Base-by-base conservation (phyloP, 1,140 invertebrate genomes). In the Brachionus sp. region DNA sequence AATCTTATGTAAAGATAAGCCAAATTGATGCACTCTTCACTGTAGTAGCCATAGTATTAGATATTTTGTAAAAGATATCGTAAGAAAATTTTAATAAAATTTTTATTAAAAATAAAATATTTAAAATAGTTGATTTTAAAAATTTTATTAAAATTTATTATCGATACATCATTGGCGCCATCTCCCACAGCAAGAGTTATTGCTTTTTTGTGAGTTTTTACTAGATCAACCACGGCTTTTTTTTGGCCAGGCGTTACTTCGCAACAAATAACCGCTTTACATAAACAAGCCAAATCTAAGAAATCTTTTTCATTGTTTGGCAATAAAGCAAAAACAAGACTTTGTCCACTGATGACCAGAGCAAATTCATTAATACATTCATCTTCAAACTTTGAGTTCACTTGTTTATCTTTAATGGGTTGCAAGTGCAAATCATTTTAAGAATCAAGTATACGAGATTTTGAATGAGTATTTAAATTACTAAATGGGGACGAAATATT, bases 91-190 rank as follows among this genome's bases (percentile, higher is more conserved):
- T n/a, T n/a, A n/a, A n/a, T n/a, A n/a, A n/a, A n/a, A n/a, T n/a
- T n/a, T n/a, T n/a, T n/a, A n/a, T n/a, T n/a, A n/a, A n/a, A n/a
- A n/a, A n/a, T n/a, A n/a, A n/a, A n/a, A n/a, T n/a, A n/a, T n/a
- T n/a, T n/a, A n/a, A n/a, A n/a, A n/a, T n/a, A n/a, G n/a, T n/a
- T n/a, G n/a, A n/a, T n/a, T n/a, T n/a, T n/a, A n/a, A n/a, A n/a
- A n/a, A n/a, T n/a, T n/a, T n/a, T n/a, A n/a, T n/a, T n/a, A n/a
- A n/a, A n/a, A n/a, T 84, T 77, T 12, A 84, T 84, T 97, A 99
- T 99, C 42, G 95, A 98, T 29, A 99, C 97, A 90, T 99, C 98
- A 89, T 99, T 99, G 78, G 97, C 98, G 5, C 98, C 97, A 90
- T 99, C 98, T 2, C 98, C 93, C 84, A 98, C 96, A 5, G 96